These are phyloP conservation scores for Osmerus eperlanus DNA, from an alignment of 2,113 vertebrate species.

Conservation along the genomic window DNA sequence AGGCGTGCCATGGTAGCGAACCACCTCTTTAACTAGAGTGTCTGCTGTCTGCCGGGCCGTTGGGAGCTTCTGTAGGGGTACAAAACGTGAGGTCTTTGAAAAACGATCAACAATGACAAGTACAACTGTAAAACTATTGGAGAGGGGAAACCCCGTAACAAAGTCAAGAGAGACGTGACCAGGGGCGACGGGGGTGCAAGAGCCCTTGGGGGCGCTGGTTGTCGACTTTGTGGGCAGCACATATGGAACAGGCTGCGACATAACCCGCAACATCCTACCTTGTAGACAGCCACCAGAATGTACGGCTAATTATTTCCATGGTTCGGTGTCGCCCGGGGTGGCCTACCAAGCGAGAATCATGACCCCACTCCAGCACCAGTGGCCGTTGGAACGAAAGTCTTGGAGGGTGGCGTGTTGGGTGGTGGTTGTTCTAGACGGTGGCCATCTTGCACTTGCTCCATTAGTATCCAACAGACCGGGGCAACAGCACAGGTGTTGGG, in stretches of 20 bases:
- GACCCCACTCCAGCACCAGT: constrained; percentile 14
- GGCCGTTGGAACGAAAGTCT: not conserved
- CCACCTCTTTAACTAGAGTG: too few relatives aligned
- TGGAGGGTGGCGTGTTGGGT: not conserved
- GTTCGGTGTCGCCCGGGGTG: not conserved
- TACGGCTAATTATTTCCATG: not conserved
- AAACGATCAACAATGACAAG: too few relatives aligned
- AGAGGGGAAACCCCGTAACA: too few relatives aligned
- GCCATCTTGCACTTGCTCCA: not conserved
- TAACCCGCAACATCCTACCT: not conserved
- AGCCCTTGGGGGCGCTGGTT: not conserved
- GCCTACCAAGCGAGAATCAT: not conserved
- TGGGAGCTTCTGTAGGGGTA: too few relatives aligned
- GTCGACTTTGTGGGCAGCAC: not conserved
- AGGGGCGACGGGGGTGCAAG: too few relatives aligned
- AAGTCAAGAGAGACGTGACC: too few relatives aligned
- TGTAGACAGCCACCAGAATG: constrained; percentile 7
- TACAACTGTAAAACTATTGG: too few relatives aligned
- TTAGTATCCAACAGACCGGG: not conserved
- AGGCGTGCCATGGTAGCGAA: too few relatives aligned
- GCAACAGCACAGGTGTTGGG: not conserved
- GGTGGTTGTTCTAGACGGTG: not conserved
- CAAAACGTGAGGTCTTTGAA: too few relatives aligned
- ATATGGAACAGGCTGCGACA: not conserved
- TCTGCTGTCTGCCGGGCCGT: too few relatives aligned